Percentiles rank a stretch among this genome's conserved stretches.
phyloP scores from a whole-genome alignment of 2,888 invertebrate genomes.

The Caenorhabditis sulstoni region DNA sequence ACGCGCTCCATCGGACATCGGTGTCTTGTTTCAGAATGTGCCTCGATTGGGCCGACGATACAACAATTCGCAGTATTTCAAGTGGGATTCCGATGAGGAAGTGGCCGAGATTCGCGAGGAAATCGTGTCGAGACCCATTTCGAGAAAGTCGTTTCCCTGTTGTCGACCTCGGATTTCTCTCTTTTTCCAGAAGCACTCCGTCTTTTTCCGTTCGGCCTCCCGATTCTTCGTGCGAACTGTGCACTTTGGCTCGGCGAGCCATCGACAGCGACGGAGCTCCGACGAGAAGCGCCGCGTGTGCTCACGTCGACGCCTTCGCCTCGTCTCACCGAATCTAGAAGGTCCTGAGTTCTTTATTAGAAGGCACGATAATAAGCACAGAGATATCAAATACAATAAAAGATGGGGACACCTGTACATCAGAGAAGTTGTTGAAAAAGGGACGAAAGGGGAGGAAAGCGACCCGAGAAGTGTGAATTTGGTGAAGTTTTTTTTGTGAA shows the following conservation, averaged over 20 bases:
- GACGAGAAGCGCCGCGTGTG: constrained; percentile 44
- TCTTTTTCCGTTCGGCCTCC: not conserved
- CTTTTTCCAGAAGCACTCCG: constrained; percentile 1
- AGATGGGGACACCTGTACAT: constrained; percentile 17
- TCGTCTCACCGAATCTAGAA: constrained; percentile 1
- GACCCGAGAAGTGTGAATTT: constrained; percentile 6
- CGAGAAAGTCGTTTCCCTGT: not conserved
- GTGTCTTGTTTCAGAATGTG: not conserved
- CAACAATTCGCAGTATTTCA: constrained; percentile 50
- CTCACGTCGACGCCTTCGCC: constrained; percentile 40
- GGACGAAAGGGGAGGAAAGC: not conserved
- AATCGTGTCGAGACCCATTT: not conserved
- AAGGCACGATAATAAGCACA: constrained; percentile 27
- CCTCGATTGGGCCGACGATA: constrained; percentile 18
- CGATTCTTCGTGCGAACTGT: constrained; percentile 19
- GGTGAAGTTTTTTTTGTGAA: constrained; percentile 7
- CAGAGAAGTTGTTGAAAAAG: constrained; percentile 14
- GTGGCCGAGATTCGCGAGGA: constrained; percentile 16
- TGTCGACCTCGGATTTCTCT: too few species aligned
- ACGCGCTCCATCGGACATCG: not conserved
- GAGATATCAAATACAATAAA: constrained; percentile 32
- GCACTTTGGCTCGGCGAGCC: constrained; percentile 39
- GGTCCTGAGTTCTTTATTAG: constrained; percentile 8
- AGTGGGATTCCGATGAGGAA: constrained; percentile 45
- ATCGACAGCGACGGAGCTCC: constrained; percentile 9